Percentiles rank a stretch among this genome's conserved stretches.
Conservation (phyloP, 2,113 vertebrate species). For the Oncorhynchus nerka region DNA sequence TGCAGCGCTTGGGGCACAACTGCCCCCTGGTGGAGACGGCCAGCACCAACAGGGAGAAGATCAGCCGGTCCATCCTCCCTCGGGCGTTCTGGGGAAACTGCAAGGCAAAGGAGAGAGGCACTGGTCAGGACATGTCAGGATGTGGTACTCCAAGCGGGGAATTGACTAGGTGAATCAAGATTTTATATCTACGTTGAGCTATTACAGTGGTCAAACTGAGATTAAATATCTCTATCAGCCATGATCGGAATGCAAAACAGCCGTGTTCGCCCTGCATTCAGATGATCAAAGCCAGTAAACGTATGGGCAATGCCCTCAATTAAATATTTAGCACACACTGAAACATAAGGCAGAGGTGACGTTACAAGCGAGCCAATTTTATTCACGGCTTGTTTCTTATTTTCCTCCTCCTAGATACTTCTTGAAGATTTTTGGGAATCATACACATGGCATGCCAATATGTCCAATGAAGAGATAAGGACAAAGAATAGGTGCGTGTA, state of each 20-base stretch:
- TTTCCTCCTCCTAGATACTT: neutral
- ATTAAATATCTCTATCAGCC: too few species aligned
- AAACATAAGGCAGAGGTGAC: neutral
- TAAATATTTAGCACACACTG: too few species aligned
- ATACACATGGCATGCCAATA: neutral
- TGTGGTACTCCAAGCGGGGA: neutral
- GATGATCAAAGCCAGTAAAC: too few species aligned
- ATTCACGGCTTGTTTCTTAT: neutral
- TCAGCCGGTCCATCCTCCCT: constrained; percentile 81
- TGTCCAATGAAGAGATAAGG: neutral
- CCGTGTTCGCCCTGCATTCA: too few species aligned
- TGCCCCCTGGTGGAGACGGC: constrained; percentile 73
- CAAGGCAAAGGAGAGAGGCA: constrained; percentile 37
- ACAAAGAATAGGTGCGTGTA: neutral
- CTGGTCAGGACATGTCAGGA: neutral
- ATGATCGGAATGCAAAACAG: too few species aligned
- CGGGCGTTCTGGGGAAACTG: constrained; percentile 58
- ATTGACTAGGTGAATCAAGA: neutral
- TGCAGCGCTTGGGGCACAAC: constrained; percentile 89
- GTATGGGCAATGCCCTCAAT: too few species aligned
- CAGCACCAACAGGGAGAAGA: constrained; percentile 78
- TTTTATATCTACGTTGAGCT: neutral
- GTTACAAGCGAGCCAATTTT: neutral
- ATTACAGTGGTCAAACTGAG: too few species aligned
- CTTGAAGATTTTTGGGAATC: neutral